phyloP scores from a whole-genome alignment of 2,113 vertebrate genomes.

The Dipodomys ordii region DNA sequence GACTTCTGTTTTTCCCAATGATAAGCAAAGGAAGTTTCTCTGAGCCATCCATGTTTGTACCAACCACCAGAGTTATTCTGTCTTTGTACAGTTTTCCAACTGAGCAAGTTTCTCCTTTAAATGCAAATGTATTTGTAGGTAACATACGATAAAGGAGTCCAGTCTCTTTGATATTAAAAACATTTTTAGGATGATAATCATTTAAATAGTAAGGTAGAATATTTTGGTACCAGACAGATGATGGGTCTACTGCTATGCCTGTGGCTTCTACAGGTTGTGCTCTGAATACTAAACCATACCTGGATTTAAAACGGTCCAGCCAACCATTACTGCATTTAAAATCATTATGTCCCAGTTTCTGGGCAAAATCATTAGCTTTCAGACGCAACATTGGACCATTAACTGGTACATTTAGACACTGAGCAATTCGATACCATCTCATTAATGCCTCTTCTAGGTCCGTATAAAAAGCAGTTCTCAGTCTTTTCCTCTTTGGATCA shows the following conservation, averaged over 20 bases:
- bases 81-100: constrained; percentile 82
- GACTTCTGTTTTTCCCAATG: constrained; percentile 83
- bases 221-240: constrained; percentile 78
- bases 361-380: constrained; percentile 87
- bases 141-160: constrained; percentile 86
- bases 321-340: constrained; percentile 89
- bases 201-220: constrained; percentile 82
- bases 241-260: constrained; percentile 32
- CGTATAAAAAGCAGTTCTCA: constrained; percentile 85
- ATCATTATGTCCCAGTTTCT: constrained; percentile 86
- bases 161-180: constrained; percentile 85
- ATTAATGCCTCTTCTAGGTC: constrained; percentile 87
- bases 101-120: constrained; percentile 86
- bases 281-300: constrained; percentile 86
- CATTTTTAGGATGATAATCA: constrained; percentile 80
- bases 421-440: constrained; percentile 86
- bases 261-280: constrained; percentile 78
- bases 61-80: constrained; percentile 82
- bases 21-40: constrained; percentile 88
- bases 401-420: constrained; percentile 84
- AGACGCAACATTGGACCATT: constrained; percentile 86
- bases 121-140: constrained; percentile 82
- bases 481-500: constrained; percentile 87
- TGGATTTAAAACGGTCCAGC: constrained; percentile 88
- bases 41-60: constrained; percentile 85